A percentile compares a stretch with the other conserved stretches of the same genome.
These are phyloP conservation scores for Ophioderma brevispina DNA, from an alignment of 35 echinoderm and acorn worm species.

Conservation along the genomic window DNA sequence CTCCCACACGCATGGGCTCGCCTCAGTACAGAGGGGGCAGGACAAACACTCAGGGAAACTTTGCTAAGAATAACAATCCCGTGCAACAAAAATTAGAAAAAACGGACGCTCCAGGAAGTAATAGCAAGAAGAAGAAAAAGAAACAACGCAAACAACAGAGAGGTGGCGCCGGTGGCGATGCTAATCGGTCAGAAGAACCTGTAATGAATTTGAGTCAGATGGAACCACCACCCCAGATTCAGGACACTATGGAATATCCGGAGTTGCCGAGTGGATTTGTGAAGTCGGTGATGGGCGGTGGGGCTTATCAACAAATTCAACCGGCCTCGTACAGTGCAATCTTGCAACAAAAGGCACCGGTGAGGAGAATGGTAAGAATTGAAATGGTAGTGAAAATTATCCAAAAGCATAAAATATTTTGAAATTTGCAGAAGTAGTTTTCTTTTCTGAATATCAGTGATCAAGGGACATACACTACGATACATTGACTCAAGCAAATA, in stretches of 20 bases:
- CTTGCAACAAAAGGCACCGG: slow-evolving; percentile 17
- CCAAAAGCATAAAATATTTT: no score
- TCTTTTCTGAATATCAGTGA: no score
- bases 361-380: slow-evolving; percentile 13
- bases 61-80: neutral
- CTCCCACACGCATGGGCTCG: neutral
- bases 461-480: no score
- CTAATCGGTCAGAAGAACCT: slow-evolving; percentile 2
- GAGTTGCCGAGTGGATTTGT: slow-evolving; percentile 43
- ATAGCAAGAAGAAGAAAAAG: slow-evolving; percentile 56
- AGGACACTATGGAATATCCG: slow-evolving; percentile 79
- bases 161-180: neutral
- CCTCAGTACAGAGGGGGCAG: neutral
- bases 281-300: neutral
- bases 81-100: neutral
- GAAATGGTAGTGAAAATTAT: no score
- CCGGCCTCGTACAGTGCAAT: slow-evolving; percentile 57
- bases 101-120: neutral
- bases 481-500: no score
- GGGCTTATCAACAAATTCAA: neutral
- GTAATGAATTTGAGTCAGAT: neutral
- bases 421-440: no score
- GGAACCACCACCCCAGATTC: slow-evolving; percentile 38
- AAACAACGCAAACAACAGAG: slow-evolving; percentile 28
- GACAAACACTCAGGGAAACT: slow-evolving; percentile 17